Base-by-base conservation (phyloP, 1,140 invertebrate genomes). In the Planococcus citri region DNA sequence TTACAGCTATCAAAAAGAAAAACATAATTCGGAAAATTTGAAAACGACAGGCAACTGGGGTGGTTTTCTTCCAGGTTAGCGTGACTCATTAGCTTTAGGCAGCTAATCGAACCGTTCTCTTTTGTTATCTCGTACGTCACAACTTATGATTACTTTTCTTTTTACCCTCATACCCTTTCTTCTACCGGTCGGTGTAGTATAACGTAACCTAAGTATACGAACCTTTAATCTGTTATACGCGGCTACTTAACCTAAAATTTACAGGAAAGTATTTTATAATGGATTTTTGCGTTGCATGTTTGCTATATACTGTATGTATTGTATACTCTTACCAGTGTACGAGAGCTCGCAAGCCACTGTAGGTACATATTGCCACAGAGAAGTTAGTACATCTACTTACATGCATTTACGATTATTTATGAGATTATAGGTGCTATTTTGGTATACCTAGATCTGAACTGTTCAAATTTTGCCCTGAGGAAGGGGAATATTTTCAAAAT, bases 191-290 rank as follows among this genome's bases (percentile, higher is more conserved):
- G n/a, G n/a, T n/a, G n/a, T n/a, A n/a, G n/a, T n/a, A n/a, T n/a
- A n/a, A n/a, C n/a, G n/a, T n/a, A n/a, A n/a, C n/a, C n/a, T n/a
- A n/a, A n/a, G n/a, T n/a, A n/a, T n/a, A 51, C 12, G 41, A 9
- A 20, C 41, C 41, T 51, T 51, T 51, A 51, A 51, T 51, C 41
- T 51, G 41, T 51, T 51, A 51, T 51, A n/a, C n/a, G n/a, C 41
- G 41, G 41, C 41, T 51, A 51, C 41, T 51, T 51, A 51, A 51
- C 41, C 41, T 51, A 14, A 51, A 51, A 51, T 51, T 51, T 51
- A 51, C 41, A 51, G 41, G 41, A 51, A 51, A 51, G n/a, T 51
- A 51, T 51, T 51, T 51, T 51, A 51, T 51, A 51, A 51, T 51
- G 41, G 41, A 51, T 51, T 51, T 51, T 51, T 51, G n/a, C 41